A percentile compares a stretch with the other conserved stretches of the same genome.
phyloP scores from a whole-genome alignment of 2,797 vertebrate genomes.

The Cynodonichthys magdalenae region DNA sequence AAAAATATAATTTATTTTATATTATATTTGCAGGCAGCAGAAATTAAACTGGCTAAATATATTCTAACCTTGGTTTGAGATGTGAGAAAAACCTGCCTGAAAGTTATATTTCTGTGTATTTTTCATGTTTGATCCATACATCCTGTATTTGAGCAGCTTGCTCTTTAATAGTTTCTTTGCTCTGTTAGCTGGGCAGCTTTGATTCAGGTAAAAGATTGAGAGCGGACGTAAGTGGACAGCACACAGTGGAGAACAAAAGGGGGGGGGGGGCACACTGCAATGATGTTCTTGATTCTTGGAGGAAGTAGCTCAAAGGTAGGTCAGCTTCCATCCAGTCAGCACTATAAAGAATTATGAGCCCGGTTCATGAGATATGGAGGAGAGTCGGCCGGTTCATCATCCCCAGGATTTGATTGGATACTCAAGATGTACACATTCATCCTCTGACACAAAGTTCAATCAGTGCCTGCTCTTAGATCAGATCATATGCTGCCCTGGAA shows the following conservation, averaged over 20 bases:
- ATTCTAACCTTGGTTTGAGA: neutral
- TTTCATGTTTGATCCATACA: slow-evolving; percentile 17
- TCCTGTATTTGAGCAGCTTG: slow-evolving; percentile 30
- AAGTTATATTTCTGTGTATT: neutral
- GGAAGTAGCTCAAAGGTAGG: slow-evolving; percentile 61
- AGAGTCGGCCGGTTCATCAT: slow-evolving; percentile 51
- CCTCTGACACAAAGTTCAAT: slow-evolving; percentile 27
- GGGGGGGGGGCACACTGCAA: slow-evolving; percentile 26
- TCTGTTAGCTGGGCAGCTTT: slow-evolving; percentile 33
- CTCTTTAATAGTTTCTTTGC: slow-evolving; percentile 59
- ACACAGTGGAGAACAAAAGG: slow-evolving; percentile 1
- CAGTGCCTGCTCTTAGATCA: slow-evolving; percentile 27
- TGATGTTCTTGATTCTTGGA: slow-evolving; percentile 34
- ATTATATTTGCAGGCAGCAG: neutral
- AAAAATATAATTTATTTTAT: neutral
- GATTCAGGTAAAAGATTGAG: slow-evolving; percentile 56
- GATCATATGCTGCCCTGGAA: slow-evolving; percentile 28
- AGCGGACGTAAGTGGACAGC: slow-evolving; percentile 49
- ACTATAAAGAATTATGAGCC: slow-evolving; percentile 52
- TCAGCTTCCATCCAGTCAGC: slow-evolving; percentile 46
- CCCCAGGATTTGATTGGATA: slow-evolving; percentile 61
- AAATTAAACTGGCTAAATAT: slow-evolving; percentile 2
- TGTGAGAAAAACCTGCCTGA: slow-evolving; percentile 11
- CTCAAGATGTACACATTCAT: slow-evolving; percentile 42
- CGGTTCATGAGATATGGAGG: slow-evolving; percentile 22